Percentiles rank a stretch among this genome's conserved stretches.
Evolutionary conservation across 1,140 invertebrate species (phyloP).

Genomic region (Hermetia illucens): DNA sequence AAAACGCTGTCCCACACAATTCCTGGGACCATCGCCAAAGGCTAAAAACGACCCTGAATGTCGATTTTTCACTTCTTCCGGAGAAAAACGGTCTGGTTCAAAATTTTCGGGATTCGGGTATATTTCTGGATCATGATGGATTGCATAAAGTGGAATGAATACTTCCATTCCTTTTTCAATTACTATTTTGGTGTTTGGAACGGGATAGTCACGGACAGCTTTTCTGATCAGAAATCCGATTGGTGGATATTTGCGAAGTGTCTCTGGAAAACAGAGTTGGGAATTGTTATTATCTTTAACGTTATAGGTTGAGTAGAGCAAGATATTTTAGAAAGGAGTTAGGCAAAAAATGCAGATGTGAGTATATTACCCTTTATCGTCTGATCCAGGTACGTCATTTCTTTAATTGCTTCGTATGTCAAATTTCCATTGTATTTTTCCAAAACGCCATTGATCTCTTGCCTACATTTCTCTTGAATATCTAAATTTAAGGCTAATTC

Average conservation of each 20-base stretch:
- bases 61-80: too few species aligned
- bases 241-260: conserved; percentile 32
- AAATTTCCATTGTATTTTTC: conserved; percentile 29
- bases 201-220: conserved; percentile 26
- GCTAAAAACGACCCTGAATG: too few species aligned
- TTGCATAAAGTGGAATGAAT: conserved; percentile 1
- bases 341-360: too few species aligned
- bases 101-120: background rate
- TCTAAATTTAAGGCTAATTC: too few species aligned
- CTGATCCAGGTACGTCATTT: conserved; percentile 43
- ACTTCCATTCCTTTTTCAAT: too few species aligned
- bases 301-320: too few species aligned
- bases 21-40: too few species aligned
- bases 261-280: conserved; percentile 28
- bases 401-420: conserved; percentile 40
- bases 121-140: conserved; percentile 8
- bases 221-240: conserved; percentile 25
- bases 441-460: conserved; percentile 38
- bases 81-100: background rate
- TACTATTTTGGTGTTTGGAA: conserved; percentile 23
- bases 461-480: conserved; percentile 38
- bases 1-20: too few species aligned
- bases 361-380: conserved; percentile 41
- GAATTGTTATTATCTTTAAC: conserved; percentile 26
- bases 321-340: too few species aligned